These are phyloP conservation scores for Hippocampus guttulatus DNA, from an alignment of 2,113 vertebrate genomes.

Conservation along the genomic window DNA sequence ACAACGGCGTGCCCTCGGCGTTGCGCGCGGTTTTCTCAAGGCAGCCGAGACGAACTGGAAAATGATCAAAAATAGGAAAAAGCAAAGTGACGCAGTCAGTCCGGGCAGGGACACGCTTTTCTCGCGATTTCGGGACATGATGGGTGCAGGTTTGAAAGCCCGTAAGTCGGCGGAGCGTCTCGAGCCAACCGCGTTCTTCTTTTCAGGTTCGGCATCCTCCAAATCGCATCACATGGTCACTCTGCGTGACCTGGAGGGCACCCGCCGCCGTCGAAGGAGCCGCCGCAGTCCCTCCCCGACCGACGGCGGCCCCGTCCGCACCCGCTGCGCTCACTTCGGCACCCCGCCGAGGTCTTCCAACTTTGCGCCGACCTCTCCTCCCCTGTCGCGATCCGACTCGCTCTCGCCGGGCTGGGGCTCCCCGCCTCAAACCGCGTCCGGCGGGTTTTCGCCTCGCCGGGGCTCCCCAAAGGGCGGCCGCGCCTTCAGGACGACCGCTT, in stretches of 20 bases:
- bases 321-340: slow-evolving; percentile 56
- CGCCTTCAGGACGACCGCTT: slow-evolving; percentile 60
- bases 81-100: too few species aligned
- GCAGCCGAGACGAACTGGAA: neutral
- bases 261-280: slow-evolving; percentile 71
- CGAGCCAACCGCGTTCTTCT: neutral
- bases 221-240: slow-evolving; percentile 82
- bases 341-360: slow-evolving; percentile 58
- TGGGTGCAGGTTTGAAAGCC: too few species aligned
- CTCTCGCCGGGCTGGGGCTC: slow-evolving; percentile 65
- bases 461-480: slow-evolving; percentile 54
- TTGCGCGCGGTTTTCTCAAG: neutral
- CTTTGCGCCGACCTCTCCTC: slow-evolving; percentile 55
- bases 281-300: slow-evolving; percentile 70
- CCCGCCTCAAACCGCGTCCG: slow-evolving; percentile 65
- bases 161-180: neutral
- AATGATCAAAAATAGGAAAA: too few species aligned
- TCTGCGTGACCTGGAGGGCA: slow-evolving; percentile 79
- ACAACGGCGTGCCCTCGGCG: neutral
- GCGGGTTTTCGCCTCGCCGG: slow-evolving; percentile 66
- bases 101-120: too few species aligned
- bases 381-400: slow-evolving; percentile 48
- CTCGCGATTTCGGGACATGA: too few species aligned
- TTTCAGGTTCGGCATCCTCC: slow-evolving; percentile 35
- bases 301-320: slow-evolving; percentile 45